A percentile compares a stretch with the other conserved stretches of the same genome.
Evolutionary conservation across 1,140 invertebrate species (phyloP).

Genomic region (Plodia interpunctella): DNA sequence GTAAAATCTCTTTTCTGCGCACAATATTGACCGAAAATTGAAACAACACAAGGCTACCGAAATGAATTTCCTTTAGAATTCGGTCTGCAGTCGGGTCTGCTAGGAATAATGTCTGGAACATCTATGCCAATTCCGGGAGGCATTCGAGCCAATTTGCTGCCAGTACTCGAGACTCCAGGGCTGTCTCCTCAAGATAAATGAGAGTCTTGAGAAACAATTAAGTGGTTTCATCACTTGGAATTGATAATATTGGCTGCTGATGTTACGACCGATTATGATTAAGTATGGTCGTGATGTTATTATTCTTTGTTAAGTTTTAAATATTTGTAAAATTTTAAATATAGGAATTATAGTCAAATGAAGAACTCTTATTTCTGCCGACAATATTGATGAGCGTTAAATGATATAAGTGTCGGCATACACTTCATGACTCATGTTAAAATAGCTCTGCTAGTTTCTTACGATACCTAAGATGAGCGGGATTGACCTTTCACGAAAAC

Average conservation of each 20-base stretch:
- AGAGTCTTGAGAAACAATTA: background rate
- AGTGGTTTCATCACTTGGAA: background rate
- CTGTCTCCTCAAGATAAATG: background rate
- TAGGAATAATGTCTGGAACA: background rate
- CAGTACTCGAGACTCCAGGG: background rate
- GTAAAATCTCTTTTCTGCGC: no score
- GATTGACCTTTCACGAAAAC: no score
- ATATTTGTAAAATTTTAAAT: no score
- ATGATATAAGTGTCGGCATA: no score
- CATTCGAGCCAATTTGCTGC: conserved; percentile 6
- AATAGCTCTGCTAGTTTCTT: no score
- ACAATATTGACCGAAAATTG: background rate
- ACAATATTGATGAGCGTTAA: no score
- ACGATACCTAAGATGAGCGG: no score
- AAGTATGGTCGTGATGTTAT: background rate
- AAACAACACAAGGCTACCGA: background rate
- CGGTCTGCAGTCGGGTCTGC: background rate
- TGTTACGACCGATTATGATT: background rate
- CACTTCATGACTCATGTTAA: no score
- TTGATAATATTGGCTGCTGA: background rate
- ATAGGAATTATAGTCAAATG: no score
- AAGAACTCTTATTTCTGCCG: no score
- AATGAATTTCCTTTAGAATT: conserved; percentile 6
- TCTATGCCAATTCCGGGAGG: conserved; percentile 5
- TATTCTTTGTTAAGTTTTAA: no score